Conservation (phyloP, 2,113 vertebrate species). For the Dinomys branickii region DNA sequence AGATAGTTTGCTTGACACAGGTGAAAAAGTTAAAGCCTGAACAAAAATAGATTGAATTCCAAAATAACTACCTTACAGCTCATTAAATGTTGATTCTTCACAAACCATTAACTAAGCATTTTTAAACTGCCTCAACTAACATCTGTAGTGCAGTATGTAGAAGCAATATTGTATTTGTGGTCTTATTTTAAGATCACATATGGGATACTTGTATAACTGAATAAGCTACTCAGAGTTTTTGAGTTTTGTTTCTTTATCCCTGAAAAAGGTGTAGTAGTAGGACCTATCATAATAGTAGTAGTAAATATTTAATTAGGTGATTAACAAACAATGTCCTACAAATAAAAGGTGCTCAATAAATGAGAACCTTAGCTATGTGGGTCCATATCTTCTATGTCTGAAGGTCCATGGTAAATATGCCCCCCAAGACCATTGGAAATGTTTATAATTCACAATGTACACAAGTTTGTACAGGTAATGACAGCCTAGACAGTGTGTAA, state of each 20-base stretch:
- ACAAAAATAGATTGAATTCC: background rate
- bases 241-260: background rate
- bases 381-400: background rate
- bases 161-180: background rate
- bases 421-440: background rate
- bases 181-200: background rate
- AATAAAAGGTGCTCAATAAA: background rate
- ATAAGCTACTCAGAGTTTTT: background rate
- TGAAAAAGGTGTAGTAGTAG: background rate
- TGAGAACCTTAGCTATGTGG: background rate
- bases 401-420: background rate
- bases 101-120: background rate
- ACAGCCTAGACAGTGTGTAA: background rate
- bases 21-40: conserved; percentile 33
- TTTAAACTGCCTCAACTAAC: background rate
- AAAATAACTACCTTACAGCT: background rate
- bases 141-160: background rate
- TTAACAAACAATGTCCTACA: background rate
- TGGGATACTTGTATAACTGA: background rate
- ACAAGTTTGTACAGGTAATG: background rate
- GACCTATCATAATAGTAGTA: background rate
- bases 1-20: conserved; percentile 7
- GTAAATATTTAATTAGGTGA: background rate
- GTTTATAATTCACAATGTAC: background rate
- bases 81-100: background rate